Evolutionary conservation across 1,140 invertebrate species (phyloP).

Genomic region (Aplysia californica): DNA sequence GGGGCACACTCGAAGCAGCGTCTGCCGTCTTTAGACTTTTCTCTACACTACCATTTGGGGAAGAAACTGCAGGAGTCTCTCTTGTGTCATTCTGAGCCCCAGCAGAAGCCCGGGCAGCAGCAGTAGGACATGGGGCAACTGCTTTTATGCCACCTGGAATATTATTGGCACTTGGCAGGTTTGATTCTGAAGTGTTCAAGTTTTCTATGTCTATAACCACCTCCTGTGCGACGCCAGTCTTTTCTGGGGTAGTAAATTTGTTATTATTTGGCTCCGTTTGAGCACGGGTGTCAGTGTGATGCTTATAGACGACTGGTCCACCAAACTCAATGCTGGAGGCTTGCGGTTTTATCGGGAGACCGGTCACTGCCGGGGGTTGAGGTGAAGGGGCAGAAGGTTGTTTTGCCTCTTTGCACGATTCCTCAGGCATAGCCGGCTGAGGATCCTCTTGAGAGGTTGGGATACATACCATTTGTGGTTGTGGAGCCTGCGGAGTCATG

Average conservation of each 20-base stretch:
- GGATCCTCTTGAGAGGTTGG: too few relatives aligned
- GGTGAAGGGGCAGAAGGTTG: not conserved
- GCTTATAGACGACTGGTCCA: constrained; percentile 7
- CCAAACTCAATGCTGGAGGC: constrained; percentile 14
- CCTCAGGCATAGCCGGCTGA: too few relatives aligned
- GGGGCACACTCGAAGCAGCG: not conserved
- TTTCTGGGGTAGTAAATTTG: too few relatives aligned
- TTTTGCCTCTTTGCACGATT: too few relatives aligned
- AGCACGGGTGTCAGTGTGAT: not conserved
- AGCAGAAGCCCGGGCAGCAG: not conserved
- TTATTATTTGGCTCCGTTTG: not conserved
- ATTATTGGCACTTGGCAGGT: not conserved
- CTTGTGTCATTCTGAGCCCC: not conserved
- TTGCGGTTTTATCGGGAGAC: not conserved
- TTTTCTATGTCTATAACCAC: constrained; percentile 21
- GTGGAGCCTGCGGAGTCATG: too few relatives aligned
- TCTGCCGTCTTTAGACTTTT: too few relatives aligned
- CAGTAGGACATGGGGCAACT: not conserved
- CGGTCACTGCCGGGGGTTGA: not conserved
- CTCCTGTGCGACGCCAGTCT: not conserved
- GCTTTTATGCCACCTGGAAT: not conserved
- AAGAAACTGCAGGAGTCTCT: not conserved
- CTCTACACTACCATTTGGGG: too few relatives aligned
- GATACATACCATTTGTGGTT: too few relatives aligned
- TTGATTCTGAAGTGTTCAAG: constrained; percentile 1